Base-by-base conservation (phyloP, 2,797 vertebrate species). In the Melanotaenia pygmaea region DNA sequence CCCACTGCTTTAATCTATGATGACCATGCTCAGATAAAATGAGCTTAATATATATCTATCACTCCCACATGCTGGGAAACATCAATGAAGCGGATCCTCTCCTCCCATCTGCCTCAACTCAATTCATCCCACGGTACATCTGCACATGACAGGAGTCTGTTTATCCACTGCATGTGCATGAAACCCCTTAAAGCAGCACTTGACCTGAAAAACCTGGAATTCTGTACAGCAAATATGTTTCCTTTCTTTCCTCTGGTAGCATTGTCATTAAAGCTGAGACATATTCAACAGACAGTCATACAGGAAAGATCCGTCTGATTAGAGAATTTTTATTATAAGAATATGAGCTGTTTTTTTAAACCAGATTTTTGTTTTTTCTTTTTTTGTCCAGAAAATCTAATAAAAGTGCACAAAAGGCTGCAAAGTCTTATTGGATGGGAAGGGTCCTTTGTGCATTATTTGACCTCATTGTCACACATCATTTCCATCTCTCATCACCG, bases 101-200 rank as follows among this genome's bases (percentile, higher is more conserved):
- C 67, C 65, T 83, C 81, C 68, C 72, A 77, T 83, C 76, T 73
- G 63, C 85, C 63, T 87, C 61, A 81, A 77, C 73, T 80, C 75
- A 67, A 68, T 67, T 60, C 56, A 76, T 82, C 74, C 60, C 65
- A 73, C 67, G 51, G 62, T 47, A 72, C 80, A 88, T 84, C 77
- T 87, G 81, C 83, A 85, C 64, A 66, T 85, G 76, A 77, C 69
- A 69, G 67, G 59, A 30, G 68, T 60, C 66, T 66, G 69, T 76
- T 75, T 51, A 75, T 64, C 45, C 8, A 16, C 43, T 2, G 34
- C 62, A 38, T 66, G 28, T 53, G 67, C 18, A 32, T 70, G 60
- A 67, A 80, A 79, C 60, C 70, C 65, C 77, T 82, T 60, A 72
- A 72, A 86, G 82, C 79, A 56, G 57, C 66, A 70, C 81, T 80